These are phyloP conservation scores for Macroteleia sp. DNA, from an alignment of 2,888 invertebrate genomes.

Conservation along the genomic window DNA sequence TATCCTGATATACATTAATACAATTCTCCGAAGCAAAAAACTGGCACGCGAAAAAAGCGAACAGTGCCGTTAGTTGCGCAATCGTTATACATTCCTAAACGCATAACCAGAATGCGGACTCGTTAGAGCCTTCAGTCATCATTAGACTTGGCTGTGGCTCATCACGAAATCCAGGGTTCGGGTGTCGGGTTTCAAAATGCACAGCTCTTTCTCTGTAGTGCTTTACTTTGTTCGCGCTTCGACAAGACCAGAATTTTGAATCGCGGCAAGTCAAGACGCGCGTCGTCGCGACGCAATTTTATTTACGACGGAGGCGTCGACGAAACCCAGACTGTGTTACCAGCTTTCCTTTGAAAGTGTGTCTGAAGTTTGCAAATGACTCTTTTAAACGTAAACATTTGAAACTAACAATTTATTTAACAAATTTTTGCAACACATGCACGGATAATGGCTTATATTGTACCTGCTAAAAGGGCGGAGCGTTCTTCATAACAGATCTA, in stretches of 20 bases:
- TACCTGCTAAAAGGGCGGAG: too few relatives aligned
- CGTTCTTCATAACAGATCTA: too few relatives aligned
- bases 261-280: slow-evolving; percentile 23
- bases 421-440: too few relatives aligned
- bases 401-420: too few relatives aligned
- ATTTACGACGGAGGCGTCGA: slow-evolving; percentile 43
- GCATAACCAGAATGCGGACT: slow-evolving; percentile 43
- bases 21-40: too few relatives aligned
- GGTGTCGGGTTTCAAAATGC: slow-evolving; percentile 45
- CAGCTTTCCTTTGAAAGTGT: slow-evolving; percentile 16
- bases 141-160: slow-evolving; percentile 46
- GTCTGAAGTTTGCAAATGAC: slow-evolving; percentile 16
- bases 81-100: slow-evolving; percentile 36
- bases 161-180: slow-evolving; percentile 33
- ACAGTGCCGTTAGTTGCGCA: too few relatives aligned
- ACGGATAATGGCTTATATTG: too few relatives aligned
- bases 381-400: too few relatives aligned
- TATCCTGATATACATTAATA: too few relatives aligned
- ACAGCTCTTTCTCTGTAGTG: slow-evolving; percentile 30
- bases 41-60: too few relatives aligned
- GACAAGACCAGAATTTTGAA: slow-evolving; percentile 78
- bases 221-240: slow-evolving; percentile 38
- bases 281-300: slow-evolving; percentile 40
- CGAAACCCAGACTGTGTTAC: slow-evolving; percentile 29
- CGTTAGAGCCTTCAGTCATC: slow-evolving; percentile 34